Percentiles rank a stretch among this genome's conserved stretches.
These are phyloP conservation scores for Drosophila meridiana DNA, from an alignment of 2,888 invertebrate species.

Conservation along the genomic window DNA sequence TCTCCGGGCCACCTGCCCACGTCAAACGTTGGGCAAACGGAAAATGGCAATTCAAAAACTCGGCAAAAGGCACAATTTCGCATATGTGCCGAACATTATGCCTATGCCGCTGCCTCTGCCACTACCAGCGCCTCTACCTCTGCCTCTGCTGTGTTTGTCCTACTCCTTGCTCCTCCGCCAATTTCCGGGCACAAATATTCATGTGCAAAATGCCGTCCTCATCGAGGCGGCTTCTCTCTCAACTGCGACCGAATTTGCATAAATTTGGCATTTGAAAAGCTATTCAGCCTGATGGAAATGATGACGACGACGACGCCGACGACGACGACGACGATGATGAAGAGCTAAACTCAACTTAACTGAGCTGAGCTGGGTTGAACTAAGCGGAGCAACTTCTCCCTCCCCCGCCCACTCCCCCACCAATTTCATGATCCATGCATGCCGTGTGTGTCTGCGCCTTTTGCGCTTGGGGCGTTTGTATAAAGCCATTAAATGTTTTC, in stretches of 20 bases:
- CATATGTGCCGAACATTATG: constrained; percentile 57
- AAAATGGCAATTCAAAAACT: constrained; percentile 68
- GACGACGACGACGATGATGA: constrained; percentile 50
- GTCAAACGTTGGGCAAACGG: constrained; percentile 58
- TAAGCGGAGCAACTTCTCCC: constrained; percentile 13
- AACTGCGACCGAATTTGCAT: constrained; percentile 69
- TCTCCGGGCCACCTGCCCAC: constrained; percentile 28
- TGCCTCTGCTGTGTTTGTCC: not conserved
- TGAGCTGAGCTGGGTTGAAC: constrained; percentile 41
- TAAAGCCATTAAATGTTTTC: constrained; percentile 71
- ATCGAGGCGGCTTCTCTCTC: constrained; percentile 26
- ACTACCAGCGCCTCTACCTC: not conserved
- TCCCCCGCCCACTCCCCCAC: not conserved
- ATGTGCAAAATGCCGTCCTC: constrained; percentile 68
- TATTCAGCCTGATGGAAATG: constrained; percentile 76
- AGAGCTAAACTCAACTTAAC: constrained; percentile 57
- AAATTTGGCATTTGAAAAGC: constrained; percentile 78
- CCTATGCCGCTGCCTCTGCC: constrained; percentile 11
- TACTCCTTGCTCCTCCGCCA: constrained; percentile 6
- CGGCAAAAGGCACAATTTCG: constrained; percentile 66
- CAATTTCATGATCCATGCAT: not conserved
- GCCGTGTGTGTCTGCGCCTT: constrained; percentile 7
- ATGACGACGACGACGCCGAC: constrained; percentile 58
- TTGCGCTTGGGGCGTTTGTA: constrained; percentile 37
- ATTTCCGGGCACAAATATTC: constrained; percentile 67